phyloP scores from a whole-genome alignment of 1,140 invertebrate genomes.

The Zelostemma sp. region DNA sequence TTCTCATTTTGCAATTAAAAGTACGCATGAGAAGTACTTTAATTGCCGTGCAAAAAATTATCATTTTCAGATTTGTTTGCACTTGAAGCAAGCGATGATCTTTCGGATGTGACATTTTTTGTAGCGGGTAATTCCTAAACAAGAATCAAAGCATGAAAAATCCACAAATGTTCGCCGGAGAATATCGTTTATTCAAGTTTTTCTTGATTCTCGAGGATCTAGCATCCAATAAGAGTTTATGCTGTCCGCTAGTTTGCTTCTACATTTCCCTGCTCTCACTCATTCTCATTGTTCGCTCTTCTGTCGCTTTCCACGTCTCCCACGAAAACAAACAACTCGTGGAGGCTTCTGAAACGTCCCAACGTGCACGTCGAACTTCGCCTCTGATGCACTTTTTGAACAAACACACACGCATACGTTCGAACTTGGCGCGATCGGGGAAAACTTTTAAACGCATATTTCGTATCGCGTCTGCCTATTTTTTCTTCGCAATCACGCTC shows the following conservation, averaged over 20 bases:
- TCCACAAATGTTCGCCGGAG: slow-evolving; percentile 34
- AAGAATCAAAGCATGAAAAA: slow-evolving; percentile 10
- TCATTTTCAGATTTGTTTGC: no score
- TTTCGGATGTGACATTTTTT: no score
- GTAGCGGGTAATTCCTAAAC: slow-evolving; percentile 7
- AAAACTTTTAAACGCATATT: slow-evolving; percentile 62
- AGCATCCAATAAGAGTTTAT: slow-evolving; percentile 37
- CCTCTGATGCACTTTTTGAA: slow-evolving; percentile 47
- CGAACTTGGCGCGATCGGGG: slow-evolving; percentile 49
- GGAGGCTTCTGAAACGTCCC: slow-evolving; percentile 36
- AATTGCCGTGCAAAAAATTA: no score
- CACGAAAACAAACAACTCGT: slow-evolving; percentile 56
- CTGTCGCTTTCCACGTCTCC: slow-evolving; percentile 20
- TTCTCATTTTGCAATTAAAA: slow-evolving; percentile 7
- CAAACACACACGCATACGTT: slow-evolving; percentile 34
- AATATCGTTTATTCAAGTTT: slow-evolving; percentile 53
- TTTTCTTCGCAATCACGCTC: slow-evolving; percentile 27
- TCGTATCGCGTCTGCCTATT: slow-evolving; percentile 32
- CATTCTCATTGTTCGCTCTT: slow-evolving; percentile 1
- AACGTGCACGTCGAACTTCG: slow-evolving; percentile 53
- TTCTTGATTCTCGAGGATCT: slow-evolving; percentile 48
- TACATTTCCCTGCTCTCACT: slow-evolving; percentile 6
- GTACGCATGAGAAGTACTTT: no score
- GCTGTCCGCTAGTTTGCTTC: slow-evolving; percentile 29
- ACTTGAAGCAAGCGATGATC: no score